Conservation (phyloP, 2,888 invertebrate genomes). For the Lamellibrachia satsuma region DNA sequence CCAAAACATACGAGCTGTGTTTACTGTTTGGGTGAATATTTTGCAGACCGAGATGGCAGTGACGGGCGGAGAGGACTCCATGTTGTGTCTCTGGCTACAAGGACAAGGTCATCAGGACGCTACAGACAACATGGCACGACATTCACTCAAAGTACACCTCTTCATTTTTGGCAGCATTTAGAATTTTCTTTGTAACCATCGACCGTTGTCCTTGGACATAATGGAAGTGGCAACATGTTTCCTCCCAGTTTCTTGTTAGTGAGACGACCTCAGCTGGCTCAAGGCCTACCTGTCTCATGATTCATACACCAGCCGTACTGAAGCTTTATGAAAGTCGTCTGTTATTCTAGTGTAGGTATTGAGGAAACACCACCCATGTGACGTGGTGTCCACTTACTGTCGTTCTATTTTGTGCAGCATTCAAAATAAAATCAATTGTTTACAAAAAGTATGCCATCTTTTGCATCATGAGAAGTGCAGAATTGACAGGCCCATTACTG, state of each 20-base stretch:
- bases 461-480: too few relatives aligned
- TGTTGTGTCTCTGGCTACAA: slow-evolving; percentile 50
- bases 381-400: too few relatives aligned
- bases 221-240: too few relatives aligned
- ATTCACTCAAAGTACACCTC: slow-evolving; percentile 1
- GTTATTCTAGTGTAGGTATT: neutral
- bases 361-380: too few relatives aligned
- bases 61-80: slow-evolving; percentile 54
- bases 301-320: neutral
- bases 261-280: too few relatives aligned
- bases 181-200: neutral
- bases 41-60: slow-evolving; percentile 45
- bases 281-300: too few relatives aligned
- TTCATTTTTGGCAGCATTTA: neutral
- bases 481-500: too few relatives aligned
- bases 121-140: neutral
- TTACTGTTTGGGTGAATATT: slow-evolving; percentile 21
- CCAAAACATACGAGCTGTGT: neutral
- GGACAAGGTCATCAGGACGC: neutral
- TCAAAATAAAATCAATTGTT: too few relatives aligned
- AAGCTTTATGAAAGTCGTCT: neutral
- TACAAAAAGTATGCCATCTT: too few relatives aligned
- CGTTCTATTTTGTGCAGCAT: too few relatives aligned
- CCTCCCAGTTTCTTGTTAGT: too few relatives aligned
- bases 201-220: too few relatives aligned